These are phyloP conservation scores for Eurypyga helias DNA, from an alignment of 2,113 vertebrate genomes.

Conservation along the genomic window DNA sequence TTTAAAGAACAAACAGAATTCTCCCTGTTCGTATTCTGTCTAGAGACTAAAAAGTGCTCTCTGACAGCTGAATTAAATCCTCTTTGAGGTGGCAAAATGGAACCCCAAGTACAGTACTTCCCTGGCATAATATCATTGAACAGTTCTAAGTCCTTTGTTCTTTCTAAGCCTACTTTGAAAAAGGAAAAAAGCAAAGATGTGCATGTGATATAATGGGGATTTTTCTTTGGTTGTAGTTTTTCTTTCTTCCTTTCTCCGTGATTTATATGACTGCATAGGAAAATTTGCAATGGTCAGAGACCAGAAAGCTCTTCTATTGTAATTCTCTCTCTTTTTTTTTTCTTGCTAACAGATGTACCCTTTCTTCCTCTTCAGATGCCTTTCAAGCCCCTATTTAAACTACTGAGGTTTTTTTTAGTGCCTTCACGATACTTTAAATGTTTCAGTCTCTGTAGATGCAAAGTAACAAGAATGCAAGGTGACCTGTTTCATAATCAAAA, in stretches of 20 bases:
- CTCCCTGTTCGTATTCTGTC: conserved; percentile 61
- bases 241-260: neutral
- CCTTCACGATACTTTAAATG: neutral
- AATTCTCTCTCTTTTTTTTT: neutral
- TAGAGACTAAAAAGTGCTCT: conserved; percentile 74
- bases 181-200: conserved; percentile 69
- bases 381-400: conserved; percentile 48
- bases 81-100: conserved; percentile 78
- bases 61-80: conserved; percentile 75
- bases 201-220: conserved; percentile 71
- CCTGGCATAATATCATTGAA: conserved; percentile 72
- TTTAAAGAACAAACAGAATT: conserved; percentile 82
- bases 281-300: conserved; percentile 60
- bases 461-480: conserved; percentile 31
- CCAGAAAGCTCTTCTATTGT: conserved; percentile 20
- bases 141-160: conserved; percentile 74
- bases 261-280: conserved; percentile 59
- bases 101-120: conserved; percentile 74
- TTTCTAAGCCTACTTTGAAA: conserved; percentile 75
- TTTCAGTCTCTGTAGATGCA: neutral
- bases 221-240: conserved; percentile 46
- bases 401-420: neutral
- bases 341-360: neutral
- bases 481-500: neutral
- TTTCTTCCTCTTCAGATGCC: conserved; percentile 2